A percentile compares a stretch with the other conserved stretches of the same genome.
These are phyloP conservation scores for human (Homo sapiens) DNA, from an alignment of 2,113 vertebrate genomes.

Conservation along the genomic window GRCh38 chr18:34382001-34382500, in stretches of 20 bases:
- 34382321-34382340: neutral
- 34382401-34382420: neutral
- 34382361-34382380: neutral
- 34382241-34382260: too few species aligned
- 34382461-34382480: too few species aligned
- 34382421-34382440: neutral
- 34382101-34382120: neutral
- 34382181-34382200: neutral
- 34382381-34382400: neutral
- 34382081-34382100: neutral
- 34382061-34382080: neutral
- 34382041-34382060: neutral
- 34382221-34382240: neutral
- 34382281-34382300: too few species aligned
- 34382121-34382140: neutral
- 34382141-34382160: neutral
- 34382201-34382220: neutral
- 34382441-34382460: neutral
- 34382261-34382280: too few species aligned
- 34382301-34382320: neutral
- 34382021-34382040: neutral
- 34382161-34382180: neutral
- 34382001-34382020: neutral
- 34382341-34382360: neutral
- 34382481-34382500: too few species aligned